Evolutionary conservation across 2,113 vertebrate species (phyloP).

Genomic region (Xiphophorus hellerii): DNA sequence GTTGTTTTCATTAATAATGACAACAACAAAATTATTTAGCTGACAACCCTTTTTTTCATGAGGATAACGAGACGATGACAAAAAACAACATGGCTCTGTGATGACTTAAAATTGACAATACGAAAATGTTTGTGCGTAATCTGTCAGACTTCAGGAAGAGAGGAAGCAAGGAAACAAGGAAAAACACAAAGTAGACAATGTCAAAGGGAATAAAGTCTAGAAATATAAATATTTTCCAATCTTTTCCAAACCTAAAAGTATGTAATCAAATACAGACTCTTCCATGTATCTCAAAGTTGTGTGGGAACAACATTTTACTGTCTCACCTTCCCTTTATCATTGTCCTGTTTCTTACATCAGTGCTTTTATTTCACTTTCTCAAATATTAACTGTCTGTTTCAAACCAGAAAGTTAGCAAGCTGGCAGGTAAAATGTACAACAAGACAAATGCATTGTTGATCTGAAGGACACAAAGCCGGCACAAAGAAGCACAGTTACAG

Average conservation of each 20-base stretch:
- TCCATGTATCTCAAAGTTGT: neutral
- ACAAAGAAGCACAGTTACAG: conserved; percentile 18
- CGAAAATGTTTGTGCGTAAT: too few relatives aligned
- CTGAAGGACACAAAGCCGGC: conserved; percentile 35
- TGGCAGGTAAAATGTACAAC: conserved; percentile 45
- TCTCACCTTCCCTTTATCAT: conserved; percentile 36
- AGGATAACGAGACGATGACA: too few relatives aligned
- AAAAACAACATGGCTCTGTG: too few relatives aligned
- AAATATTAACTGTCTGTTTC: conserved; percentile 6
- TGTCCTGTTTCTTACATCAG: conserved; percentile 20
- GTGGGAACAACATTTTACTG: neutral
- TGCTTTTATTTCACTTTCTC: conserved; percentile 12
- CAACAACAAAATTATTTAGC: too few relatives aligned
- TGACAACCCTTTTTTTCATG: neutral
- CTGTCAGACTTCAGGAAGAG: neutral
- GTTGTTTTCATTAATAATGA: too few relatives aligned
- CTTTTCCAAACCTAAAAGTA: neutral
- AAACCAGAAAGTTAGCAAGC: conserved; percentile 39
- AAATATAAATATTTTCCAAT: neutral
- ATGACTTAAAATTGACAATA: too few relatives aligned
- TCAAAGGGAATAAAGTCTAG: neutral
- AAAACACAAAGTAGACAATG: neutral
- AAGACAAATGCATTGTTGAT: conserved; percentile 46
- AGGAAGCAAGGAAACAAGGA: neutral
- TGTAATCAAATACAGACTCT: too few relatives aligned